These are phyloP conservation scores for Batillaria attramentaria DNA, from an alignment of 1,140 invertebrate genomes.

Conservation along the genomic window DNA sequence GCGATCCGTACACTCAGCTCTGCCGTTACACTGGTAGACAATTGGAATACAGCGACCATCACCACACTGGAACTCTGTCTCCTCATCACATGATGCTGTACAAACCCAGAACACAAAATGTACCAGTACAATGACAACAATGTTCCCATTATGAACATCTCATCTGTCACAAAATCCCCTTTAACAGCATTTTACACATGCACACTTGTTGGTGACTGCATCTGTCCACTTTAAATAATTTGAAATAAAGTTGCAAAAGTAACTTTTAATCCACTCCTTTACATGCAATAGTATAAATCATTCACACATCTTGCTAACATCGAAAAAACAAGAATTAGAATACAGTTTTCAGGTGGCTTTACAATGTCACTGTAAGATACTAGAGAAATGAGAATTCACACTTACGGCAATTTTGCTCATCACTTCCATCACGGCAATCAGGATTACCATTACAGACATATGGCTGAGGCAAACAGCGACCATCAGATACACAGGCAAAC, in stretches of 20 bases:
- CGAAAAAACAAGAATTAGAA: too few relatives aligned
- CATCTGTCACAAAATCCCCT: neutral
- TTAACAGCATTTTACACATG: neutral
- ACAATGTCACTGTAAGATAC: too few relatives aligned
- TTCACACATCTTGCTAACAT: too few relatives aligned
- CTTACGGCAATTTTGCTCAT: constrained; percentile 57
- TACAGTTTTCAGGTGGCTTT: too few relatives aligned
- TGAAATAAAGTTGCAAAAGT: too few relatives aligned
- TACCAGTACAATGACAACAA: neutral
- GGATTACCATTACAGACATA: constrained; percentile 97
- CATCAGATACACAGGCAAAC: constrained; percentile 66
- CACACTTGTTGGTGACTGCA: too few relatives aligned
- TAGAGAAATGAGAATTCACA: constrained; percentile 10
- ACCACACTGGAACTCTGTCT: constrained; percentile 48
- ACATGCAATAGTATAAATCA: too few relatives aligned
- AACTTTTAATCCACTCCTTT: too few relatives aligned
- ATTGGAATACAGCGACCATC: constrained; percentile 93
- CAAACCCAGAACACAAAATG: neutral
- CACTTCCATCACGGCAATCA: constrained; percentile 88
- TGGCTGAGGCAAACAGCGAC: constrained; percentile 94
- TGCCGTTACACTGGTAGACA: constrained; percentile 95
- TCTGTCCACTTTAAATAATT: too few relatives aligned
- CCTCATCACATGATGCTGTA: constrained; percentile 28
- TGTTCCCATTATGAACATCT: neutral
- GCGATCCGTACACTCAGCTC: constrained; percentile 87